phyloP scores from a whole-genome alignment of 2,113 vertebrate species.

The Melanotaenia duboulayi region DNA sequence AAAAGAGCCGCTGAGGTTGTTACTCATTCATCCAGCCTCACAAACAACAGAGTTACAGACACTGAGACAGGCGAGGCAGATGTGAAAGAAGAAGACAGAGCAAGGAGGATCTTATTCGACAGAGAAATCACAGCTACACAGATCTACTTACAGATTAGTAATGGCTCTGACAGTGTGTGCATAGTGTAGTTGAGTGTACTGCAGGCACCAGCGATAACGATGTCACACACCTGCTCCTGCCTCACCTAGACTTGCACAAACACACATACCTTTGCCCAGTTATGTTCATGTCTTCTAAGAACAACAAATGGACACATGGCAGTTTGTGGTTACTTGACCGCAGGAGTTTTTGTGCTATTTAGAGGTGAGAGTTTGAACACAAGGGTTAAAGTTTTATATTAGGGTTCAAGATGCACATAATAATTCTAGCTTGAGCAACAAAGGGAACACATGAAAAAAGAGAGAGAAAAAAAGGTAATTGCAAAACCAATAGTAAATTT shows the following conservation, averaged over 20 bases:
- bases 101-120: conserved; percentile 50
- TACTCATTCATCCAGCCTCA: conserved; percentile 58
- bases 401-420: neutral
- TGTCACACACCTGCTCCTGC: neutral
- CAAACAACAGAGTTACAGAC: conserved; percentile 60
- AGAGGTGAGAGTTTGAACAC: conserved; percentile 13
- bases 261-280: conserved; percentile 20
- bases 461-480: neutral
- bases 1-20: conserved; percentile 42
- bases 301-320: conserved; percentile 23
- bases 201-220: neutral
- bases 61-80: conserved; percentile 42
- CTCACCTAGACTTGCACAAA: neutral
- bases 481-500: too few species aligned
- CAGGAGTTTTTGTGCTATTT: conserved; percentile 36
- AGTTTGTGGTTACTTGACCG: conserved; percentile 11
- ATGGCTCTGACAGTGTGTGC: conserved; percentile 41
- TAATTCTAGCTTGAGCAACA: neutral
- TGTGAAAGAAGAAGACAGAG: conserved; percentile 41
- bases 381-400: conserved; percentile 9
- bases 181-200: conserved; percentile 3
- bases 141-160: conserved; percentile 73
- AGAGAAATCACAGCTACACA: conserved; percentile 57
- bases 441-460: neutral
- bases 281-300: conserved; percentile 17